These are phyloP conservation scores for Psilopogon haemacephalus DNA, from an alignment of 2,113 vertebrate species.

Conservation along the genomic window DNA sequence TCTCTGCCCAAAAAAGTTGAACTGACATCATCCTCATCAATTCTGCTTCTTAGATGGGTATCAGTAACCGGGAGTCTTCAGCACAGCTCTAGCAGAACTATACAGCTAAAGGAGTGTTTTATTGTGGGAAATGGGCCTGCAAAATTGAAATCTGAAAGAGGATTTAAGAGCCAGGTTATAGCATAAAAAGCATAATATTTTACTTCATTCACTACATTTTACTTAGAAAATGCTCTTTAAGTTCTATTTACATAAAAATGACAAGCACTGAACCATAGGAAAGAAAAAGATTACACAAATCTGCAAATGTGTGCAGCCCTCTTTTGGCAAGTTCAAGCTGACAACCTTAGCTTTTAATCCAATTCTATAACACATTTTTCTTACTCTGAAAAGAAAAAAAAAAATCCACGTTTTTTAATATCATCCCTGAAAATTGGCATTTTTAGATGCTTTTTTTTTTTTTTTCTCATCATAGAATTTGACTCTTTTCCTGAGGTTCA, in stretches of 20 bases:
- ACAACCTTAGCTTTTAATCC: not conserved
- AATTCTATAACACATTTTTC: not conserved
- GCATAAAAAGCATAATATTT: not conserved
- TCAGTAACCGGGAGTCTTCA: not conserved
- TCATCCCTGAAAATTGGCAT: not conserved
- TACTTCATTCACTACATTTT: not conserved
- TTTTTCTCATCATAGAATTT: not conserved
- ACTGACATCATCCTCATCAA: not conserved
- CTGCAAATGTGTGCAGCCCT: not conserved
- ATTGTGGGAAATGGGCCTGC: not conserved
- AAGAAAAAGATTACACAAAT: not conserved
- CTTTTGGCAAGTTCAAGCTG: not conserved
- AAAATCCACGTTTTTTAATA: not conserved
- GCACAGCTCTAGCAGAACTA: not conserved
- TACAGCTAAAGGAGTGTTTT: not conserved
- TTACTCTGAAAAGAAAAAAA: not conserved
- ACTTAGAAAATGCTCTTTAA: not conserved
- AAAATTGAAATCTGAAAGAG: not conserved
- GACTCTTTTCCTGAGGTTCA: not conserved
- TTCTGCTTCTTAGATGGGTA: not conserved
- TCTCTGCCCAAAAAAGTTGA: not conserved
- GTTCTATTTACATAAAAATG: not conserved
- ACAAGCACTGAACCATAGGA: not conserved
- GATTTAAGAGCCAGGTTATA: not conserved
- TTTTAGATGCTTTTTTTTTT: not conserved